Evolutionary conservation across 2,888 invertebrate genomes (phyloP).

Genomic region (Agrochola litura): DNA sequence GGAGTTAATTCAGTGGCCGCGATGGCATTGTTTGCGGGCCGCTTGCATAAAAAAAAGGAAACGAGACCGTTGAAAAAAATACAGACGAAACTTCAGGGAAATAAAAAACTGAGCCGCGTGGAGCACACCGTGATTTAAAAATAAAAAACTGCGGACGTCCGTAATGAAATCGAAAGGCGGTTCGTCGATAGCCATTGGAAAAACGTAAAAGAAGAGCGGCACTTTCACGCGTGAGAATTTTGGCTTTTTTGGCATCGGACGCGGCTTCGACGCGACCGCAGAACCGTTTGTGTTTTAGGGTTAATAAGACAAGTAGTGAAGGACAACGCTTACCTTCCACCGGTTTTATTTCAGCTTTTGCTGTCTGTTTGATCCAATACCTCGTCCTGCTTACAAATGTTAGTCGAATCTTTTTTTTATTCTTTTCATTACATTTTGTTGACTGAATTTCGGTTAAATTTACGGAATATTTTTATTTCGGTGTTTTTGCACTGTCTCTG

Average conservation of each 20-base stretch:
- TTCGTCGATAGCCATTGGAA: conserved; percentile 90
- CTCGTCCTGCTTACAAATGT: conserved; percentile 7
- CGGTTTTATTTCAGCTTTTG: conserved; percentile 30
- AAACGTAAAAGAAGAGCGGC: conserved; percentile 87
- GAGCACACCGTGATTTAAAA: conserved; percentile 89
- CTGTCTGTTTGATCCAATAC: conserved; percentile 5
- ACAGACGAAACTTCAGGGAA: conserved; percentile 83
- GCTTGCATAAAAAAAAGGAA: conserved; percentile 85
- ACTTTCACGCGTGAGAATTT: conserved; percentile 90
- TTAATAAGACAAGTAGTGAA: conserved; percentile 72
- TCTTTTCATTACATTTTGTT: not conserved
- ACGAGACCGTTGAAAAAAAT: conserved; percentile 85
- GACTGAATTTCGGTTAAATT: not conserved
- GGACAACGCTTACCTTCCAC: conserved; percentile 18
- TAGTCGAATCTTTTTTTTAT: conserved; percentile 4
- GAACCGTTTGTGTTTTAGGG: conserved; percentile 71
- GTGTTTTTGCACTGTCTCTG: not conserved
- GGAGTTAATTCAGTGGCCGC: conserved; percentile 89
- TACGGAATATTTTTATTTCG: not conserved
- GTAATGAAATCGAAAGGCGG: conserved; percentile 91
- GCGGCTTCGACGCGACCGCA: conserved; percentile 72
- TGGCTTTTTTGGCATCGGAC: conserved; percentile 83
- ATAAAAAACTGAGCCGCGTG: conserved; percentile 85
- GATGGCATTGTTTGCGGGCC: conserved; percentile 89
- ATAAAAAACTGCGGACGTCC: conserved; percentile 89